These are phyloP conservation scores for Irena cyanogastra DNA, from an alignment of 2,113 vertebrate species.

Conservation along the genomic window DNA sequence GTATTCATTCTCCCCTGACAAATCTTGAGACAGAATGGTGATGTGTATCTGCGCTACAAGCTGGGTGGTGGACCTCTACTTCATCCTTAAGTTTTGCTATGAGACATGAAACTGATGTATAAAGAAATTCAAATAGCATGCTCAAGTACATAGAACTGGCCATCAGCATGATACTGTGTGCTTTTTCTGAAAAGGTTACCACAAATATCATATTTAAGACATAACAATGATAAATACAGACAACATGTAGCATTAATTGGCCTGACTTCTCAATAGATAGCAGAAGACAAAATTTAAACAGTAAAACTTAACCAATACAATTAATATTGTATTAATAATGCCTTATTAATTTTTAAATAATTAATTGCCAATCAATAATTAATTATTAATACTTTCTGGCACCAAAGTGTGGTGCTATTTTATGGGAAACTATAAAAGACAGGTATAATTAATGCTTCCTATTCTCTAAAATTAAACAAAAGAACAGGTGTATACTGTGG, in stretches of 20 bases:
- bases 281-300: background rate
- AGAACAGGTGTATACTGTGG: fast-evolving
- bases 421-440: background rate
- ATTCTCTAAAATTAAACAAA: background rate
- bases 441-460: background rate
- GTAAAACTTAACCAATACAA: background rate
- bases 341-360: background rate
- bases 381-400: background rate
- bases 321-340: too few species aligned
- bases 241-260: background rate
- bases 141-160: background rate
- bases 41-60: background rate
- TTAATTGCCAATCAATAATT: background rate
- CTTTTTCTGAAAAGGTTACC: background rate
- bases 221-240: too few species aligned
- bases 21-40: background rate
- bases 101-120: background rate
- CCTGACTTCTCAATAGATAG: background rate
- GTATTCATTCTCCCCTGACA: background rate
- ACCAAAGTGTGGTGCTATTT: background rate
- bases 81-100: background rate
- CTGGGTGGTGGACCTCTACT: background rate
- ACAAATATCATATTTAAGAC: background rate
- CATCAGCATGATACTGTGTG: fast-evolving
- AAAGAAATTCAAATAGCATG: background rate